A percentile compares a stretch with the other conserved stretches of the same genome.
These are phyloP conservation scores for Agriopis aurantiaria DNA, from an alignment of 2,888 invertebrate genomes.

Conservation along the genomic window DNA sequence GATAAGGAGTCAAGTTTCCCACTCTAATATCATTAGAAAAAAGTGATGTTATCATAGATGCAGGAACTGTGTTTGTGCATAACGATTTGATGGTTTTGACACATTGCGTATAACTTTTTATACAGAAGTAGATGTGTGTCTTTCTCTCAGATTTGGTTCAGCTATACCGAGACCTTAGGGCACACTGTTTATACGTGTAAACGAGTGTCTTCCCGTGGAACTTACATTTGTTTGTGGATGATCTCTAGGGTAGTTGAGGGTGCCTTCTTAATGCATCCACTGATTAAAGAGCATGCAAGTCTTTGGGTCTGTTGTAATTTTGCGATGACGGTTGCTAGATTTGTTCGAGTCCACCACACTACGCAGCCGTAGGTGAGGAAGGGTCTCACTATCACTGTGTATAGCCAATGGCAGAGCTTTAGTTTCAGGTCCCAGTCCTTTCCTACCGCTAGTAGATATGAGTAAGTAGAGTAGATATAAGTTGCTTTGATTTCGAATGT, in stretches of 20 bases:
- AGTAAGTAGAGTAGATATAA: too few relatives aligned
- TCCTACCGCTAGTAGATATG: neutral
- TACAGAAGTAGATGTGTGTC: neutral
- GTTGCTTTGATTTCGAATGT: too few relatives aligned
- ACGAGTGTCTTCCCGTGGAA: too few relatives aligned
- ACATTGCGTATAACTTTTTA: neutral
- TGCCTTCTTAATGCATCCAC: neutral
- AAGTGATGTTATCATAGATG: constrained; percentile 1
- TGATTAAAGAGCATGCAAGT: neutral
- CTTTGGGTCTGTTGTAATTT: neutral
- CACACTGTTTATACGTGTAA: too few relatives aligned
- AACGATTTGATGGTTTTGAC: neutral
- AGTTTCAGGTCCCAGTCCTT: neutral
- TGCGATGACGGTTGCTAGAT: neutral
- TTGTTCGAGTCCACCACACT: neutral
- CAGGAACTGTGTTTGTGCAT: neutral
- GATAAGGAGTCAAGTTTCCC: constrained; percentile 35
- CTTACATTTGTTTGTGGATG: too few relatives aligned
- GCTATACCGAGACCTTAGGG: too few relatives aligned
- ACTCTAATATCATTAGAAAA: constrained; percentile 8
- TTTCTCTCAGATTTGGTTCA: too few relatives aligned
- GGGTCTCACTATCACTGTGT: neutral
- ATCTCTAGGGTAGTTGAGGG: too few relatives aligned
- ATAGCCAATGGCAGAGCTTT: neutral
- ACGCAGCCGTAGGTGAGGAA: neutral